Conservation (phyloP, 2,113 vertebrate genomes). For the Toxotes chatareus region DNA sequence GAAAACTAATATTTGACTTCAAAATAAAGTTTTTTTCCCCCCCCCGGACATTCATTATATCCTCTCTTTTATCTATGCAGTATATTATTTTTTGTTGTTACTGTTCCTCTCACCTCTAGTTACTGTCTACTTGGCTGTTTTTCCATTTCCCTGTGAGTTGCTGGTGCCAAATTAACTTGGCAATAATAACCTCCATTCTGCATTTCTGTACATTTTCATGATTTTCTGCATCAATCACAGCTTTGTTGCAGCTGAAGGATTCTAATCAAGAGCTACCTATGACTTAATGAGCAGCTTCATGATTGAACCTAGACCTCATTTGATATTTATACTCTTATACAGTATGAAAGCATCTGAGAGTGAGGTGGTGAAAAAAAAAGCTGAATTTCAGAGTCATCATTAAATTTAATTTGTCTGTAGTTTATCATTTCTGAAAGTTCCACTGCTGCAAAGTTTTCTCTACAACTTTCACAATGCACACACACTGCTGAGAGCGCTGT, state of each 20-base stretch:
- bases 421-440: conserved; percentile 39
- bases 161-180: conserved; percentile 17
- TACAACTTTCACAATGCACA: not conserved
- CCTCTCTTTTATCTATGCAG: conserved; percentile 14
- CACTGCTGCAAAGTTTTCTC: conserved; percentile 21
- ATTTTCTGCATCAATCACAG: conserved; percentile 44
- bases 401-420: conserved; percentile 50
- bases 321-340: conserved; percentile 47
- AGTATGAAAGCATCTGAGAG: conserved; percentile 22
- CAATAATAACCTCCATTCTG: conserved; percentile 21
- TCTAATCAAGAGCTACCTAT: conserved; percentile 56
- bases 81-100: conserved; percentile 20
- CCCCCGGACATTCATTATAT: conserved; percentile 19
- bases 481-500: conserved; percentile 21
- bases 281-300: conserved; percentile 60
- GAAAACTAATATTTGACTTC: conserved; percentile 33
- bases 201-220: conserved; percentile 11
- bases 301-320: conserved; percentile 52
- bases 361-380: not conserved
- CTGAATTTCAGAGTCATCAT: conserved; percentile 27
- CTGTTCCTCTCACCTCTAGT: conserved; percentile 8
- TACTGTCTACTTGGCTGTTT: conserved; percentile 14
- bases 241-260: conserved; percentile 40
- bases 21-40: not conserved
- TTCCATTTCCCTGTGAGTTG: not conserved